A percentile compares a stretch with the other conserved stretches of the same genome.
Evolutionary conservation across 2,888 invertebrate genomes (phyloP).

Genomic region (Crocallis elinguaria): DNA sequence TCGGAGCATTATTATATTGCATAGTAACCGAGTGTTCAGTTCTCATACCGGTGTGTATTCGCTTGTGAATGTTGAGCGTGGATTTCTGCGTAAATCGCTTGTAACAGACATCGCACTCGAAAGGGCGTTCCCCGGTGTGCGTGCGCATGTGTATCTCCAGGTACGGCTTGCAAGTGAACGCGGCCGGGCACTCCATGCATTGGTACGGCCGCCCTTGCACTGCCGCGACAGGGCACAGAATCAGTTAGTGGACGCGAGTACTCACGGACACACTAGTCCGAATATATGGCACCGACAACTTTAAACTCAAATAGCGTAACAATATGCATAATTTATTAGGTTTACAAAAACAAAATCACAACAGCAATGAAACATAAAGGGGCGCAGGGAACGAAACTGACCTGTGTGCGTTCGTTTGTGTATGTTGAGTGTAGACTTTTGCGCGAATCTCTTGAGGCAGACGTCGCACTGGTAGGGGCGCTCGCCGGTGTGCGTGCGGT

Average conservation of each 20-base stretch:
- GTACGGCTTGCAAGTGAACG: slow-evolving; percentile 86
- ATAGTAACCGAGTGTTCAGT: slow-evolving; percentile 33
- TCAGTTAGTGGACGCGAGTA: slow-evolving; percentile 40
- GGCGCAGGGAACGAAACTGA: slow-evolving; percentile 51
- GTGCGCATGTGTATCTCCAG: slow-evolving; percentile 87
- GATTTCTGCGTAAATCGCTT: slow-evolving; percentile 86
- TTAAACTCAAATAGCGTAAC: slow-evolving; percentile 38
- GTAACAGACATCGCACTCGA: slow-evolving; percentile 85
- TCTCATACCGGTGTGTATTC: slow-evolving; percentile 83
- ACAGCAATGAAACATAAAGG: not conserved
- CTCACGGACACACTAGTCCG: slow-evolving; percentile 45
- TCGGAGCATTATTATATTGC: slow-evolving; percentile 8
- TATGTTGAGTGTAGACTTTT: slow-evolving; percentile 92
- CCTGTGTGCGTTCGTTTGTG: slow-evolving; percentile 92
- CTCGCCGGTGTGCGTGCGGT: slow-evolving; percentile 84
- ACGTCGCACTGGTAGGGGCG: slow-evolving; percentile 88
- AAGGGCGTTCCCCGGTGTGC: slow-evolving; percentile 83
- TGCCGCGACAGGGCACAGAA: slow-evolving; percentile 51
- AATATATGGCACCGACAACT: slow-evolving; percentile 82
- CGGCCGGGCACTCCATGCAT: slow-evolving; percentile 85
- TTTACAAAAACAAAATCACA: too few relatives aligned
- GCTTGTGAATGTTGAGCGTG: slow-evolving; percentile 85
- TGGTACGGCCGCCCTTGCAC: slow-evolving; percentile 84
- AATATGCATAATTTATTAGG: too few relatives aligned
- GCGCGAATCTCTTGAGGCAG: slow-evolving; percentile 92